A percentile compares a stretch with the other conserved stretches of the same genome.
Conservation (phyloP, 2,113 vertebrate genomes). For the Chinchilla lanigera region DNA sequence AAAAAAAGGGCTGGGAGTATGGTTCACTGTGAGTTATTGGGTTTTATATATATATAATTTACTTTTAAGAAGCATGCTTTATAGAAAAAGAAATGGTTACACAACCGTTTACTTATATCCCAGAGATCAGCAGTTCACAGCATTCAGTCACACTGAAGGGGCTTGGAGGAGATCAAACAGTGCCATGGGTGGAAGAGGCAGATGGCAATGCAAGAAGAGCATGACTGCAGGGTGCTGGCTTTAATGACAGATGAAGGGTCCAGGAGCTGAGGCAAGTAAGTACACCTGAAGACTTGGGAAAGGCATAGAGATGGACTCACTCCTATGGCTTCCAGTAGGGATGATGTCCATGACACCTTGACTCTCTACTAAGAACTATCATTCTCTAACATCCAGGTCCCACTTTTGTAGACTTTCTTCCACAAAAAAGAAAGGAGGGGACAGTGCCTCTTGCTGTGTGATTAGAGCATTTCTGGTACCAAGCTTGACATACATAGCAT, state of each 20-base stretch:
- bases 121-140: neutral
- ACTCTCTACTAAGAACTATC: neutral
- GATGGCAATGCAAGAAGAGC: no score
- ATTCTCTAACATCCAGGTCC: neutral
- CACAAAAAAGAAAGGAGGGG: neutral
- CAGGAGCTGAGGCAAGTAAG: neutral
- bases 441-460: neutral
- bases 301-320: no score
- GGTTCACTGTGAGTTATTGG: neutral
- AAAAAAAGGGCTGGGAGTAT: neutral
- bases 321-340: neutral
- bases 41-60: neutral
- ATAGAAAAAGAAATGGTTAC: neutral
- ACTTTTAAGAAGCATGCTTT: neutral
- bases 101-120: neutral
- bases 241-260: neutral
- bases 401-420: neutral
- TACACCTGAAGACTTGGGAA: neutral
- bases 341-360: neutral
- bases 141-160: neutral
- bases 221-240: neutral
- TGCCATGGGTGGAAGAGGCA: neutral
- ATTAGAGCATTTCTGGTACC: neutral
- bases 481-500: neutral
- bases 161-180: neutral